A percentile compares a stretch with the other conserved stretches of the same genome.
These are phyloP conservation scores for Naja naja DNA, from an alignment of 2,113 vertebrate genomes.

Conservation along the genomic window DNA sequence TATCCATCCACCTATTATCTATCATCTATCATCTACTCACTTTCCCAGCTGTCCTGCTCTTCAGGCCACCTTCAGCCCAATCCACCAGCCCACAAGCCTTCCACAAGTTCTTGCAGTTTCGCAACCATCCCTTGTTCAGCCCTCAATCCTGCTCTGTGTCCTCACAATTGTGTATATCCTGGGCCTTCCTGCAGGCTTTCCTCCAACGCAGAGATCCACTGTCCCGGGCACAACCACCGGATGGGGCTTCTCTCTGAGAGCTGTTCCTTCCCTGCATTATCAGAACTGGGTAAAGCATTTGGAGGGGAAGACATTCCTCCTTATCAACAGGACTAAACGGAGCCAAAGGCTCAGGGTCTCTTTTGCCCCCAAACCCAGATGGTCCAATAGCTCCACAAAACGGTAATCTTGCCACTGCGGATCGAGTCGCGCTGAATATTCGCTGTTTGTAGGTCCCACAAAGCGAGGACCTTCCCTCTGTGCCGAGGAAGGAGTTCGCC, in stretches of 20 bases:
- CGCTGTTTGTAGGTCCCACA: neutral
- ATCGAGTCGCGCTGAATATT: neutral
- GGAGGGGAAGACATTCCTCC: neutral
- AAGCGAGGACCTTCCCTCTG: neutral
- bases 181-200: slow-evolving; percentile 25
- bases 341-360: neutral
- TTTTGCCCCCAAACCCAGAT: neutral
- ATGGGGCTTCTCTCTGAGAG: slow-evolving; percentile 16
- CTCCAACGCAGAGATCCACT: slow-evolving; percentile 20
- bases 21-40: slow-evolving; percentile 50
- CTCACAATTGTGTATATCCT: slow-evolving; percentile 26
- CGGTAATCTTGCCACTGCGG: neutral
- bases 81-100: neutral
- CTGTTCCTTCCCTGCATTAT: neutral
- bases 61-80: neutral
- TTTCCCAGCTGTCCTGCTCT: slow-evolving; percentile 55
- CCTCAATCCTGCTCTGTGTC: slow-evolving; percentile 13
- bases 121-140: slow-evolving; percentile 24
- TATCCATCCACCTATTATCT: too few relatives aligned
- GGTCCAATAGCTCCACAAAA: slow-evolving; percentile 12
- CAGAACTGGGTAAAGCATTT: fast-evolving
- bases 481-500: neutral
- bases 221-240: neutral
- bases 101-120: neutral
- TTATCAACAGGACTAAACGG: neutral